Conservation (phyloP, 2,888 invertebrate genomes). For the Eupsilia transversa region DNA sequence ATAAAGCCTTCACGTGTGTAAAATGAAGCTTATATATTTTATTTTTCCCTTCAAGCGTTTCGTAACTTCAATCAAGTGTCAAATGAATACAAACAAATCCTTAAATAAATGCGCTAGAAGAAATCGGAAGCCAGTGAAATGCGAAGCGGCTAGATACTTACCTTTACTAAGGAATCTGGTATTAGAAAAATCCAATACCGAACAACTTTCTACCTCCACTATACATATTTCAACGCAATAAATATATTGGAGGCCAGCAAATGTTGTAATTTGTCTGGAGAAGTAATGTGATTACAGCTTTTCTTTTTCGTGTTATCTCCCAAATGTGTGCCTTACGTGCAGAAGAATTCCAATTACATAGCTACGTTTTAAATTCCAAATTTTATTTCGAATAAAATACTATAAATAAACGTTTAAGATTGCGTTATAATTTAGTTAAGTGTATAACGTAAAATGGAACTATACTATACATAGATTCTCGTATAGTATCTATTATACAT, state of each 20-base stretch:
- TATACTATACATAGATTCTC: not conserved
- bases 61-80: conserved; percentile 39
- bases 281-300: conserved; percentile 21
- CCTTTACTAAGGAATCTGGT: conserved; percentile 29
- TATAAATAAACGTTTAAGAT: not conserved
- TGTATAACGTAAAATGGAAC: conserved; percentile 1
- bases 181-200: conserved; percentile 52
- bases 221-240: conserved; percentile 53
- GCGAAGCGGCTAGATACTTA: conserved; percentile 48
- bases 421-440: not conserved
- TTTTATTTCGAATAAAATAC: not conserved
- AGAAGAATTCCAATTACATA: not conserved
- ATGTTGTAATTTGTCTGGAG: conserved; percentile 31
- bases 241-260: conserved; percentile 36
- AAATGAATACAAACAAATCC: conserved; percentile 50
- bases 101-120: conserved; percentile 47
- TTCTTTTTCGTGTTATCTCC: not conserved
- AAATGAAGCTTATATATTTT: conserved; percentile 33
- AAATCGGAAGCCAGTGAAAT: conserved; percentile 60
- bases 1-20: conserved; percentile 17
- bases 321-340: not conserved
- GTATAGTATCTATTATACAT: too few relatives aligned
- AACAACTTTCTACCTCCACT: conserved; percentile 39
- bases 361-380: not conserved
- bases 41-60: conserved; percentile 28